phyloP scores from a whole-genome alignment of 2,888 invertebrate species.

The Melinopterus prodromus region DNA sequence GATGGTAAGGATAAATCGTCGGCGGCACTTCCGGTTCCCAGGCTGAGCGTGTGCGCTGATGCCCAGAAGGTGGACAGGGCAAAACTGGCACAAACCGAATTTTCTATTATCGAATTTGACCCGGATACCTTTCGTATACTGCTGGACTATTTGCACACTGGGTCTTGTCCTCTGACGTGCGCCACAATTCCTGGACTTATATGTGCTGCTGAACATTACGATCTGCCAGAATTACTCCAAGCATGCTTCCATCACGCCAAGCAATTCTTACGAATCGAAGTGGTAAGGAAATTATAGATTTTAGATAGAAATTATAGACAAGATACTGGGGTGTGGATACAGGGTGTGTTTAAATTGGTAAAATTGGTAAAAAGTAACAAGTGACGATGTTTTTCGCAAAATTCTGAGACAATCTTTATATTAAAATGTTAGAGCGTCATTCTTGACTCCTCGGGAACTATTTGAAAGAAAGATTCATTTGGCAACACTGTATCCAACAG shows the following conservation, averaged over 20 bases:
- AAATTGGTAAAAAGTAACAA: too few relatives aligned
- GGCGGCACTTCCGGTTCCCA: conserved; percentile 79
- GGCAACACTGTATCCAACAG: too few relatives aligned
- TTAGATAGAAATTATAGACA: neutral
- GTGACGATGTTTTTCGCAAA: too few relatives aligned
- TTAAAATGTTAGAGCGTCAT: too few relatives aligned
- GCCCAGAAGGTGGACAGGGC: conserved; percentile 93
- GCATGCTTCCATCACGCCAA: conserved; percentile 97
- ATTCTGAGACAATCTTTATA: too few relatives aligned
- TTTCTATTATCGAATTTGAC: conserved; percentile 94
- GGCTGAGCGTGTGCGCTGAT: conserved; percentile 91
- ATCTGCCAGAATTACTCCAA: conserved; percentile 89
- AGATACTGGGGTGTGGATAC: too few relatives aligned
- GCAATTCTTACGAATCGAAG: conserved; percentile 90
- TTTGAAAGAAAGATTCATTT: too few relatives aligned
- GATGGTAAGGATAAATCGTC: conserved; percentile 80
- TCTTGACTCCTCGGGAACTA: too few relatives aligned
- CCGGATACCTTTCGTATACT: conserved; percentile 91
- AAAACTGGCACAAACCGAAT: conserved; percentile 93
- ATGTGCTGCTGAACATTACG: conserved; percentile 94
- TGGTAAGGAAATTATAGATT: conserved; percentile 65
- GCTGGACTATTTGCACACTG: conserved; percentile 91
- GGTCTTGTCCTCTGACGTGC: conserved; percentile 91
- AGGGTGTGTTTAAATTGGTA: too few relatives aligned
- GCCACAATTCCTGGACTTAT: conserved; percentile 92